These are phyloP conservation scores for Nasonia oneida DNA, from an alignment of 2,888 invertebrate species.

Conservation along the genomic window DNA sequence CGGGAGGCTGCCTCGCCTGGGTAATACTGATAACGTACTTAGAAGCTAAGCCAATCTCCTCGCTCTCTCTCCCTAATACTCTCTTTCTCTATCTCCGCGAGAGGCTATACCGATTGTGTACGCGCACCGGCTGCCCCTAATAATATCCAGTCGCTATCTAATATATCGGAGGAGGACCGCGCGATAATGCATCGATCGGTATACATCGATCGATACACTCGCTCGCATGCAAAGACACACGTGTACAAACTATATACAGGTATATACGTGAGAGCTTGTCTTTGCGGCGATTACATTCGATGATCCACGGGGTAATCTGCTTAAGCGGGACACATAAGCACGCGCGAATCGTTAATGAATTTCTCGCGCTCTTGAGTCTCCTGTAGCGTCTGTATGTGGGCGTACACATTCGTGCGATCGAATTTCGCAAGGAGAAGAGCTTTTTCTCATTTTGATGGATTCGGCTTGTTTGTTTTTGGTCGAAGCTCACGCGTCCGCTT, in stretches of 20 bases:
- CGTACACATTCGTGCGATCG: neutral
- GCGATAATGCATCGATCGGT: neutral
- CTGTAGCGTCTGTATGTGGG: neutral
- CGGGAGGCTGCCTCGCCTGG: conserved; percentile 37
- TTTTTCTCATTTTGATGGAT: conserved; percentile 44
- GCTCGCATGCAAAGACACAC: neutral
- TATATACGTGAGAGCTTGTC: neutral
- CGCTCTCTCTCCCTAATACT: conserved; percentile 39
- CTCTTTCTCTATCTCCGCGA: conserved; percentile 12
- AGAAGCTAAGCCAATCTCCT: conserved; percentile 55
- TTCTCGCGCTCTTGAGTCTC: neutral
- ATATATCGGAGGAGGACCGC: neutral
- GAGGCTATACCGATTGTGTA: neutral
- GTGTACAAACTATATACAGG: too few species aligned
- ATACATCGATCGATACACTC: neutral
- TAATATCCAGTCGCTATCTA: conserved; percentile 18
- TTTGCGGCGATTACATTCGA: neutral
- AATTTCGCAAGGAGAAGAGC: neutral
- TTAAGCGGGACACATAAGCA: neutral
- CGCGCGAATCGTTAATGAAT: neutral
- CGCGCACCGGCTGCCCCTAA: neutral
- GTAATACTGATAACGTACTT: conserved; percentile 61
- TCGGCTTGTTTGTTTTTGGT: conserved; percentile 33
- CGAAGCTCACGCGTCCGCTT: conserved; percentile 2
- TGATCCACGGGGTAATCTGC: neutral